phyloP scores from a whole-genome alignment of 2,888 invertebrate genomes.

The Pseudanteris insignis region DNA sequence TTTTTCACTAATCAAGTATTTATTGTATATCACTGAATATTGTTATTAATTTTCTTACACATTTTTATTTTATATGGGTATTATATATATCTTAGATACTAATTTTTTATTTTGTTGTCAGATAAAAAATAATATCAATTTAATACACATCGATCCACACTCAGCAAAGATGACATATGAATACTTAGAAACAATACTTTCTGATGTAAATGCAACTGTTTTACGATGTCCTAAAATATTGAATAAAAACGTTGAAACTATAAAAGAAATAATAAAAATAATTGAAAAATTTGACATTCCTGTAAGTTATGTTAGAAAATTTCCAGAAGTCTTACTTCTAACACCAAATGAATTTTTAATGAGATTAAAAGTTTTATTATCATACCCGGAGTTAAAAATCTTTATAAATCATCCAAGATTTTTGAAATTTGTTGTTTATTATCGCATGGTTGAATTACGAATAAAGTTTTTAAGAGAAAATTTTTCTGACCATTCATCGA shows the following conservation, averaged over 20 bases:
- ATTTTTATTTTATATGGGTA: too few relatives aligned
- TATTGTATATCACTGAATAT: too few relatives aligned
- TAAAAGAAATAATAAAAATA: slow-evolving; percentile 69
- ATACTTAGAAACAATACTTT: slow-evolving; percentile 68
- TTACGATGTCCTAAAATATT: slow-evolving; percentile 72
- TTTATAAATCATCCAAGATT: slow-evolving; percentile 72
- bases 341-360: slow-evolving; percentile 70
- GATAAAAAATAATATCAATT: slow-evolving; percentile 71
- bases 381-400: slow-evolving; percentile 72
- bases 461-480: slow-evolving; percentile 68
- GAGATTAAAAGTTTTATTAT: slow-evolving; percentile 70
- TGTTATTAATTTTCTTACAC: too few relatives aligned
- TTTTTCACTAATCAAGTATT: not conserved
- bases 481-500: slow-evolving; percentile 48
- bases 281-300: slow-evolving; percentile 69
- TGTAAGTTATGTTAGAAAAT: slow-evolving; percentile 68
- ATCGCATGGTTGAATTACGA: slow-evolving; percentile 67
- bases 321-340: slow-evolving; percentile 71
- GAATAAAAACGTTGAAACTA: slow-evolving; percentile 70
- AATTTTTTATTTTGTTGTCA: too few relatives aligned
- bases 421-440: slow-evolving; percentile 67
- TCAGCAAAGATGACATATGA: slow-evolving; percentile 70
- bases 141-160: slow-evolving; percentile 71
- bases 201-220: slow-evolving; percentile 69
- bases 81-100: too few relatives aligned